A percentile compares a stretch with the other conserved stretches of the same genome.
Evolutionary conservation across 2,888 invertebrate genomes (phyloP).

Genomic region (Meiosimyza decipiens): DNA sequence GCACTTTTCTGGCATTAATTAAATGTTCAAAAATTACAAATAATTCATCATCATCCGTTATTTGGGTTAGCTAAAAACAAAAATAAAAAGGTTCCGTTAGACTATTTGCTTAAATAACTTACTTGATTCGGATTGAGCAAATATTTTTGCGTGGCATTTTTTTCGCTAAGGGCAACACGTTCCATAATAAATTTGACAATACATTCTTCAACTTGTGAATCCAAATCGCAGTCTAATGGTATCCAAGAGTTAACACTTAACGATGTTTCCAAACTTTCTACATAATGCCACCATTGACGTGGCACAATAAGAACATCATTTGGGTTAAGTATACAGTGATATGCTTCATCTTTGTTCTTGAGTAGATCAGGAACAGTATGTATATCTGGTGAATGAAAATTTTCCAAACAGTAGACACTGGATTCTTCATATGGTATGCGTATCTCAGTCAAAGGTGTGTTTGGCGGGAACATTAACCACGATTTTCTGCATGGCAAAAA

Average conservation of each 20-base stretch:
- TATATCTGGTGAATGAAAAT: constrained; percentile 76
- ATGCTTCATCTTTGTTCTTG: constrained; percentile 49
- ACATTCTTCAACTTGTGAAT: constrained; percentile 70
- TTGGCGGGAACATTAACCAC: constrained; percentile 92
- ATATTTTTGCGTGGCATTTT: constrained; percentile 67
- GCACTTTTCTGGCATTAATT: constrained; percentile 9
- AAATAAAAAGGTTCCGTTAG: constrained; percentile 20
- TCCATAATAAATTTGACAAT: constrained; percentile 76
- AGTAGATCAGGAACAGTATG: constrained; percentile 41
- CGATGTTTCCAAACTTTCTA: constrained; percentile 82
- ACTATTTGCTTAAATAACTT: constrained; percentile 1
- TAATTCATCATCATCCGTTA: constrained; percentile 46
- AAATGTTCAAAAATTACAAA: constrained; percentile 45
- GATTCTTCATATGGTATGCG: constrained; percentile 97
- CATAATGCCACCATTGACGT: constrained; percentile 97
- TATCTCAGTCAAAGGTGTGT: constrained; percentile 78
- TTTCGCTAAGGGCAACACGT: constrained; percentile 71
- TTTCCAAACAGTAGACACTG: constrained; percentile 87
- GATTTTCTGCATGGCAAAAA: constrained; percentile 74
- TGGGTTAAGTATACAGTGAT: constrained; percentile 77
- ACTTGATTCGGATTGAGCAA: constrained; percentile 79
- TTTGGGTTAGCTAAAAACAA: constrained; percentile 37
- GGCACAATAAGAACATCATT: constrained; percentile 93
- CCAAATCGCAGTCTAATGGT: constrained; percentile 69
- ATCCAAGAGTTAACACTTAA: constrained; percentile 78